A percentile compares a stretch with the other conserved stretches of the same genome.
These are phyloP conservation scores for Pocillopora damicornis DNA, from an alignment of 64 coral and sea anemone species.

Conservation along the genomic window DNA sequence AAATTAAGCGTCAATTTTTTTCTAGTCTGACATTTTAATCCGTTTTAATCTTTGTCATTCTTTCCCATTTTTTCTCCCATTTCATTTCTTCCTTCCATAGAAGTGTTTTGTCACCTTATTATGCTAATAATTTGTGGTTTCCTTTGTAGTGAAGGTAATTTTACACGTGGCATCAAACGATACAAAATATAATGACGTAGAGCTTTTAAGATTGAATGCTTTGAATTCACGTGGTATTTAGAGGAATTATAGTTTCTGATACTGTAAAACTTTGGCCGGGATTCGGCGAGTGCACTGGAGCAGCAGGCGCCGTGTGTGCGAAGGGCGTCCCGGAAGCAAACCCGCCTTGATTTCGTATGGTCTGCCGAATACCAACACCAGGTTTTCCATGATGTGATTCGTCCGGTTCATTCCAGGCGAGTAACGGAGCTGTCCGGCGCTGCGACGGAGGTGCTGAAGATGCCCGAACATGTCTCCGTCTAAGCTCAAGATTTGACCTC, in stretches of 20 bases:
- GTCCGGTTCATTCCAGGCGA: conserved; percentile 66
- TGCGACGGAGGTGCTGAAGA: conserved; percentile 56
- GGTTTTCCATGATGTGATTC: conserved; percentile 30
- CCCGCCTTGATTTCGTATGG: not conserved
- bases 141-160: too few relatives aligned
- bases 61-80: too few relatives aligned
- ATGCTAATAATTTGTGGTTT: too few relatives aligned
- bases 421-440: conserved; percentile 42
- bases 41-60: too few relatives aligned
- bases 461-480: conserved; percentile 51
- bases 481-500: conserved; percentile 47
- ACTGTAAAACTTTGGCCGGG: conserved; percentile 40
- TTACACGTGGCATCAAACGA: too few relatives aligned
- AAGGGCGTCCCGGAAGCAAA: conserved; percentile 1
- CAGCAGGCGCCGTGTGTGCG: conserved; percentile 8
- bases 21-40: too few relatives aligned
- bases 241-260: conserved; percentile 51
- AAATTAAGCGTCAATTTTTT: too few relatives aligned
- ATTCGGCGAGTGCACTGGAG: not conserved
- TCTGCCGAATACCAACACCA: conserved; percentile 25
- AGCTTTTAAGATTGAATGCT: not conserved
- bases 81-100: too few relatives aligned
- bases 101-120: too few relatives aligned
- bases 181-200: not conserved
- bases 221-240: conserved; percentile 27